Conservation (phyloP, 2,797 vertebrate species). For the Odontamblyopus rebecca region DNA sequence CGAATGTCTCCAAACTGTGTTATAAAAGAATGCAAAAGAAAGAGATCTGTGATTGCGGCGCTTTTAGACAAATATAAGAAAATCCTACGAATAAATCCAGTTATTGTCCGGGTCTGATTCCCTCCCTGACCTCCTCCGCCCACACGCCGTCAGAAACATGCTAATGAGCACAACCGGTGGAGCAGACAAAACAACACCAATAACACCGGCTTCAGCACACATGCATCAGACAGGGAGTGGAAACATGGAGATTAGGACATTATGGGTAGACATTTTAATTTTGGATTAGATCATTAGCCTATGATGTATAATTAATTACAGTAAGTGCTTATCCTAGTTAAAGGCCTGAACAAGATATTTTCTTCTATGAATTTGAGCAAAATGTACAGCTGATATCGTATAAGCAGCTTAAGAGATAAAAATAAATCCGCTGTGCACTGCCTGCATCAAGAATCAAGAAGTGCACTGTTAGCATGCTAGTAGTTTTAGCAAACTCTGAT, state of each 20-base stretch:
- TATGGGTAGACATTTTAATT: background rate
- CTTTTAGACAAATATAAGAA: background rate
- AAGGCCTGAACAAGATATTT: too few species aligned
- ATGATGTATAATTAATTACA: too few species aligned
- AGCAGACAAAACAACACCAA: background rate
- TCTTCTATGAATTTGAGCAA: too few species aligned
- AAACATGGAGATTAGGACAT: background rate
- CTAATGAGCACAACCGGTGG: constrained; percentile 7
- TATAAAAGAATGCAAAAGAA: background rate
- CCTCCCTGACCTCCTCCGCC: background rate
- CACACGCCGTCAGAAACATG: constrained; percentile 25
- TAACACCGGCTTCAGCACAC: background rate
- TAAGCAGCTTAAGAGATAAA: too few species aligned
- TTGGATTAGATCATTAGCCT: too few species aligned
- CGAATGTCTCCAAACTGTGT: background rate
- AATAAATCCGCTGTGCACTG: too few species aligned
- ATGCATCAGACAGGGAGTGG: background rate
- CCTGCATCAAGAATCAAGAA: too few species aligned
- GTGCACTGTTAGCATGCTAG: too few species aligned
- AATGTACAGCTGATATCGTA: too few species aligned
- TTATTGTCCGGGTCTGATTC: constrained; percentile 5
- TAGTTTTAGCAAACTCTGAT: too few species aligned
- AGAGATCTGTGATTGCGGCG: background rate
- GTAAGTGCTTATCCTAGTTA: too few species aligned
- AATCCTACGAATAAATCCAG: background rate